Base-by-base conservation (phyloP, 1,140 invertebrate species). In the Ceratina japonica region DNA sequence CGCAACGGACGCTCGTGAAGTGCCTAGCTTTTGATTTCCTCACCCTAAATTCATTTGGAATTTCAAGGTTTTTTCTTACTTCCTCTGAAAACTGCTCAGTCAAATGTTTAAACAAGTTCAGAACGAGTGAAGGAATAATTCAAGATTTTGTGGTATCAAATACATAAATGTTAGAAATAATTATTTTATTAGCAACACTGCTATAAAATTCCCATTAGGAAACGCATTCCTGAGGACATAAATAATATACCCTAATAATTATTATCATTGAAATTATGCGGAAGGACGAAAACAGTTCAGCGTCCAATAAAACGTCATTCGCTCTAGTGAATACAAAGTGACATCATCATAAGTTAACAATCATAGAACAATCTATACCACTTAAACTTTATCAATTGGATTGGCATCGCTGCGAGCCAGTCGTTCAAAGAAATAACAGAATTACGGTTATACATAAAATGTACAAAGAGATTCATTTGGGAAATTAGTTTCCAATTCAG, bases 1-100 rank as follows among this genome's bases (percentile, higher is more conserved):
- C 52, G 61, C 52, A 81, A 73, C 69, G n/a, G 52, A 49, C 44
- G 69, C 37, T 66, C 75, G 75, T 66, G 63, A 71, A 24, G 64
- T 24, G 24, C 18, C 13, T 10, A 16, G 51, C 31, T 54, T 69
- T 44, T 24, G 49, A 15, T 8, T 16, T 31, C 27, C 27, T 31
- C 27, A 31, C 63, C 31, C 7, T n/a, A 1, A n/a, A 54, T 54
- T 44, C 0, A 44, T 44, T 44, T 44, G 5, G 10, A 10, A 44
- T 44, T 10, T 7, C 5, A 7, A 44, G 5, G 10, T 44, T 44
- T 44, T 44, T 44, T 7, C 27, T 31, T 31, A 4, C 4, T 31
- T 4, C 1, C 27, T 31, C 4, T 31, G 27, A 31, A 31, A 31
- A 31, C 27, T 31, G 4, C 27, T 31, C 27, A 1, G 27, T 31